Evolutionary conservation across 2,888 invertebrate species (phyloP).

Genomic region (Hydroisotoma schaefferi): DNA sequence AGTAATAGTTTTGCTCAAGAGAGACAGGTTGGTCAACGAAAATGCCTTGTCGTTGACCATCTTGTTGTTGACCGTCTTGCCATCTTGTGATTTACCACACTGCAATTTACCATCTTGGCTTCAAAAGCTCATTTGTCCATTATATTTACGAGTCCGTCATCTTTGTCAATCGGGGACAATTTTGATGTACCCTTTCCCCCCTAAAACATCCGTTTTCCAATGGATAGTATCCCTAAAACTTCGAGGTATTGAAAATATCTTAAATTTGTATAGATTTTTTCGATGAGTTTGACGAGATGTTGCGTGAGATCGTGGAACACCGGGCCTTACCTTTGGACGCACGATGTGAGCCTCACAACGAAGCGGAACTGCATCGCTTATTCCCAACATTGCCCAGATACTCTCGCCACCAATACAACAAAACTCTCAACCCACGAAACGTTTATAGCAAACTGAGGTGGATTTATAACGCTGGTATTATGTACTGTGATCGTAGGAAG

Average conservation of each 20-base stretch:
- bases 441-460: conserved; percentile 3
- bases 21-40: too few species aligned
- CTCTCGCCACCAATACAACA: background rate
- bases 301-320: conserved; percentile 12
- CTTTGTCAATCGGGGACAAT: too few species aligned
- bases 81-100: background rate
- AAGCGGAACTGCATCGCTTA: conserved; percentile 2
- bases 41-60: background rate
- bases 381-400: conserved; percentile 14
- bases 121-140: too few species aligned
- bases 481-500: conserved; percentile 15
- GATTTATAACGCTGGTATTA: conserved; percentile 12
- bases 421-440: background rate
- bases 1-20: too few species aligned
- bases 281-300: conserved; percentile 17
- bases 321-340: background rate
- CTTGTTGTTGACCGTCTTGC: background rate
- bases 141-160: too few species aligned
- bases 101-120: too few species aligned
- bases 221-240: too few species aligned
- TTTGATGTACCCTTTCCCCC: too few species aligned
- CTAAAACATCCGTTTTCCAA: too few species aligned
- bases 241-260: too few species aligned
- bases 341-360: conserved; percentile 4
- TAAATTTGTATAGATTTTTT: background rate